Percentiles rank a stretch among this genome's conserved stretches.
These are phyloP conservation scores for Caenorhabditis latens DNA, from an alignment of 1,140 invertebrate genomes.

Conservation along the genomic window DNA sequence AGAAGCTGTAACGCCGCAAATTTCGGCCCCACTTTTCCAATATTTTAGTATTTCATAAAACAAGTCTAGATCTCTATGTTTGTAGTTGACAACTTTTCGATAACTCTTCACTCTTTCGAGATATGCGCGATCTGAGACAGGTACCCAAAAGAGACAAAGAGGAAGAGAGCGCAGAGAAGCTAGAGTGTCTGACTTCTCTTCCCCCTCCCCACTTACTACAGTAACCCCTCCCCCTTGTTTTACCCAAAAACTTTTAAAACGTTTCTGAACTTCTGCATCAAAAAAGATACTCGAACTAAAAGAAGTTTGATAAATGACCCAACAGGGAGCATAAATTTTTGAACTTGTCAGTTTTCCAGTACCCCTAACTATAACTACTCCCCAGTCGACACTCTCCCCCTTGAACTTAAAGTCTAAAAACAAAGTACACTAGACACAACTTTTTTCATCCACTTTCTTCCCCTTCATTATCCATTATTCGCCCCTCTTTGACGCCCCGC, in stretches of 20 bases:
- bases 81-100: too few relatives aligned
- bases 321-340: slow-evolving; percentile 12
- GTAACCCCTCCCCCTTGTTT: background rate
- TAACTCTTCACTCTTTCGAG: too few relatives aligned
- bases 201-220: too few relatives aligned
- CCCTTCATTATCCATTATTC: slow-evolving; percentile 52
- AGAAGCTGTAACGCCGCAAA: too few relatives aligned
- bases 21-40: too few relatives aligned
- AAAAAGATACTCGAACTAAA: background rate
- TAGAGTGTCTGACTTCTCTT: too few relatives aligned
- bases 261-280: background rate
- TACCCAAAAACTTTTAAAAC: background rate
- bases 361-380: background rate
- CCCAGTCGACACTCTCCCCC: background rate
- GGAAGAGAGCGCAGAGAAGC: too few relatives aligned
- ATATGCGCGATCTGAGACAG: too few relatives aligned
- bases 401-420: slow-evolving; percentile 10
- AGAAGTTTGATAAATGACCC: slow-evolving; percentile 1
- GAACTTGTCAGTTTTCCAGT: slow-evolving; percentile 13
- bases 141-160: too few relatives aligned
- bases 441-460: slow-evolving; percentile 1
- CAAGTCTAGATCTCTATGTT: too few relatives aligned
- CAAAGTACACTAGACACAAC: background rate
- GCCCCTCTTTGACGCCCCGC: background rate
- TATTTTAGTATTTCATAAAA: too few relatives aligned